Conservation (phyloP, 2,797 vertebrate species). For the Pantherophis vulpinus region DNA sequence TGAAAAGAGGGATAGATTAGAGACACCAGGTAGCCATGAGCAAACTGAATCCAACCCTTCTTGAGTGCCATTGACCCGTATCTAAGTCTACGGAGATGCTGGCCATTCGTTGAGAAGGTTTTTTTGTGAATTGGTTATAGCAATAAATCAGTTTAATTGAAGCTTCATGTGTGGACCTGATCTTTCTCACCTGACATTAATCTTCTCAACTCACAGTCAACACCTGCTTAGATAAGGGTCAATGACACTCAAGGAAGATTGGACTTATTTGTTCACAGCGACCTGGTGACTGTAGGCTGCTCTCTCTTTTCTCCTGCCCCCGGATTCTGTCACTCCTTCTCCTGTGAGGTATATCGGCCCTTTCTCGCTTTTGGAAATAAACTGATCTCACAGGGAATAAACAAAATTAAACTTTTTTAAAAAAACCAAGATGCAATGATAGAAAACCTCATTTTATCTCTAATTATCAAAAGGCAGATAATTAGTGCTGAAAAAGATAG, state of each 20-base stretch:
- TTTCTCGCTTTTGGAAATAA: background rate
- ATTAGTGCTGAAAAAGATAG: background rate
- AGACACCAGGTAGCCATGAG: background rate
- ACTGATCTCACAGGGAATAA: background rate
- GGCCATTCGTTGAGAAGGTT: background rate
- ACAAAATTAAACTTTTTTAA: background rate
- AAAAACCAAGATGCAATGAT: background rate
- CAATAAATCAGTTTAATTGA: background rate
- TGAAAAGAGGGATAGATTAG: background rate
- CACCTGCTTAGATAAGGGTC: background rate
- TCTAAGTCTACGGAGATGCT: background rate
- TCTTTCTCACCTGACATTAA: background rate
- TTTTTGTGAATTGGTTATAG: background rate
- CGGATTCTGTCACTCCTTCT: background rate
- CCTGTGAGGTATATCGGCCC: background rate
- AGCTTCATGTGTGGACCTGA: background rate
- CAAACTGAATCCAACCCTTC: background rate
- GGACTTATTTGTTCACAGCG: background rate
- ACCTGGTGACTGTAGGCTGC: background rate
- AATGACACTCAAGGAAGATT: background rate
- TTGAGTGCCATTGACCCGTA: background rate
- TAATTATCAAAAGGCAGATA: background rate
- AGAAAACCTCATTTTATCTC: background rate
- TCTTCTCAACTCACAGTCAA: background rate
- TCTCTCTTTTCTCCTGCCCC: background rate